These are phyloP conservation scores for Panonychus citri DNA, from an alignment of 1,140 invertebrate genomes.

Conservation along the genomic window DNA sequence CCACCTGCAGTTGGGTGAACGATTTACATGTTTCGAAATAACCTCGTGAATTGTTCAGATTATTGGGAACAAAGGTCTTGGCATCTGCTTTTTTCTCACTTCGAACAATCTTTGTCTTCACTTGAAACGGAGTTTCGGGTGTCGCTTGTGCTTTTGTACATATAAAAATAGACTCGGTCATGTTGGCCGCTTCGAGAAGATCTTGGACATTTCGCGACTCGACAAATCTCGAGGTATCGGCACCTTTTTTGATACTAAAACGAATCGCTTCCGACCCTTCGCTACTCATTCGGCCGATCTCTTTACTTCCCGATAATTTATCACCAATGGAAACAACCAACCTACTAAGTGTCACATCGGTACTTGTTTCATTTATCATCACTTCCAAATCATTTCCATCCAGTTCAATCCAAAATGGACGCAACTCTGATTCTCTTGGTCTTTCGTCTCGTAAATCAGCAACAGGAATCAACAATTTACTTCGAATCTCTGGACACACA, in stretches of 20 bases:
- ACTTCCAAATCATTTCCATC: no score
- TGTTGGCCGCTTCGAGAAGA: background rate
- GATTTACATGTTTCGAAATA: conserved; percentile 3
- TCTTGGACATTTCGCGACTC: background rate
- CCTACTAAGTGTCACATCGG: background rate
- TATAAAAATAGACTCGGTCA: conserved; percentile 12
- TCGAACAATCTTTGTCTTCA: conserved; percentile 5
- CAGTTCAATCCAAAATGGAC: no score
- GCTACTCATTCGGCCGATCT: background rate
- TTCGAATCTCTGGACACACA: background rate
- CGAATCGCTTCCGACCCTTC: background rate
- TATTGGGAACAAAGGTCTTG: conserved; percentile 10
- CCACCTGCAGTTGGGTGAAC: conserved; percentile 4
- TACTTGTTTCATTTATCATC: no score
- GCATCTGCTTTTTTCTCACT: conserved; percentile 5
- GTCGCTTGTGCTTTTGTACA: background rate
- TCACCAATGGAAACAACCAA: background rate
- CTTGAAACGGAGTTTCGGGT: conserved; percentile 6
- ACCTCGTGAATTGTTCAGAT: conserved; percentile 1
- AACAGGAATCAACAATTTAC: background rate
- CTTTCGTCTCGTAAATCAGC: background rate
- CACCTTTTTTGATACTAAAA: background rate
- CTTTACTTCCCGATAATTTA: background rate
- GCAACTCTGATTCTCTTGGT: no score
- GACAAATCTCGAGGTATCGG: background rate